These are phyloP conservation scores for Hormiphora californensis DNA, from an alignment of 37 sponge, comb jelly and placozoan species.

Conservation along the genomic window DNA sequence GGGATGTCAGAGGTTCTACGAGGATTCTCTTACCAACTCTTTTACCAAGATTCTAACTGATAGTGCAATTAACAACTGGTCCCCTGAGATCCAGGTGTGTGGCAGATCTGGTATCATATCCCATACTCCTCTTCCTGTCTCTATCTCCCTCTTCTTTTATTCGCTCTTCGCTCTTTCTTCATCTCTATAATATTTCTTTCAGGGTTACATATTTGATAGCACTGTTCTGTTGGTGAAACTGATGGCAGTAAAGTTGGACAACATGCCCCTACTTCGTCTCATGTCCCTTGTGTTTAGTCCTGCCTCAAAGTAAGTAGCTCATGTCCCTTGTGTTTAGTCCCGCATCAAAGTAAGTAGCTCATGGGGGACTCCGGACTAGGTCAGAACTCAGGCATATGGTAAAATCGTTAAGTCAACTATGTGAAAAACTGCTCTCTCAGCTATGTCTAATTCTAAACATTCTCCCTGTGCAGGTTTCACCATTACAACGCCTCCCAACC, in stretches of 20 bases:
- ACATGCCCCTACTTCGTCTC: slow-evolving; percentile 70
- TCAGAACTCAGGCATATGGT: too few species aligned
- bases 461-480: slow-evolving; percentile 2
- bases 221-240: slow-evolving; percentile 71
- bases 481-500: slow-evolving; percentile 53
- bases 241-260: slow-evolving; percentile 79
- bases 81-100: slow-evolving; percentile 88
- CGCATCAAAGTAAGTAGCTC: too few species aligned
- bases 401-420: too few species aligned
- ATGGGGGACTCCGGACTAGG: too few species aligned
- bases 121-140: neutral
- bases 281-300: slow-evolving; percentile 74
- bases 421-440: too few species aligned
- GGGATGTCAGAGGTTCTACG: slow-evolving; percentile 80
- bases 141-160: neutral
- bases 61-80: slow-evolving; percentile 91
- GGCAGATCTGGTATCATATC: neutral
- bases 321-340: neutral
- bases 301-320: slow-evolving; percentile 61
- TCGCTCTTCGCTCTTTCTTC: neutral
- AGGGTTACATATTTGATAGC: slow-evolving; percentile 84
- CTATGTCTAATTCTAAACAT: too few species aligned
- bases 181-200: neutral
- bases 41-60: slow-evolving; percentile 80
- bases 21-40: slow-evolving; percentile 76